A percentile compares a stretch with the other conserved stretches of the same genome.
These are phyloP conservation scores for Acrocephalus arundinaceus DNA, from an alignment of 2,113 vertebrate genomes.

Conservation along the genomic window DNA sequence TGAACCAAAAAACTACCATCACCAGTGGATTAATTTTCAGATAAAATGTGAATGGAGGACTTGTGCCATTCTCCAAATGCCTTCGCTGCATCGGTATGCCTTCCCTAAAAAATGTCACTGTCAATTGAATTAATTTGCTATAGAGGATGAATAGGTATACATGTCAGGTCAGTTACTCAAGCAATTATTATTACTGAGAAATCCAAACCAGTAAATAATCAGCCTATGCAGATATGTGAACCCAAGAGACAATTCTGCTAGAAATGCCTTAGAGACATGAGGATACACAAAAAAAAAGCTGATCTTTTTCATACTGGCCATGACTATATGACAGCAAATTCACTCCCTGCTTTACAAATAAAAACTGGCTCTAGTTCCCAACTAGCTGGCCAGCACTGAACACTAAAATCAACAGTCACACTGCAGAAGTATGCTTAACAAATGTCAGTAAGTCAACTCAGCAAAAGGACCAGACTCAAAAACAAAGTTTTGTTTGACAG, in stretches of 20 bases:
- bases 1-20: not conserved
- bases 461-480: not conserved
- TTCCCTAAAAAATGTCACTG: not conserved
- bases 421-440: not conserved
- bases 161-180: not conserved
- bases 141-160: not conserved
- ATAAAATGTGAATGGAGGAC: not conserved
- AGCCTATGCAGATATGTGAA: not conserved
- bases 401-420: not conserved
- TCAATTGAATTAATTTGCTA: not conserved
- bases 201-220: not conserved
- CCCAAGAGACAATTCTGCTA: not conserved
- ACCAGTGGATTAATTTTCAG: not conserved
- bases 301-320: not conserved
- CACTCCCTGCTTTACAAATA: not conserved
- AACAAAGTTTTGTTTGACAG: conserved; percentile 2
- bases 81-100: not conserved
- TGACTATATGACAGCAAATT: not conserved
- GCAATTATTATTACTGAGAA: not conserved
- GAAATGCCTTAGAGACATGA: not conserved
- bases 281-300: not conserved
- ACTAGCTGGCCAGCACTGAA: not conserved
- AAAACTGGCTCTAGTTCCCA: not conserved
- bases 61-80: not conserved
- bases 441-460: not conserved